Percentiles rank a stretch among this genome's conserved stretches.
Conservation (phyloP, 2,888 invertebrate species). For the Argyresthia goedartella region DNA sequence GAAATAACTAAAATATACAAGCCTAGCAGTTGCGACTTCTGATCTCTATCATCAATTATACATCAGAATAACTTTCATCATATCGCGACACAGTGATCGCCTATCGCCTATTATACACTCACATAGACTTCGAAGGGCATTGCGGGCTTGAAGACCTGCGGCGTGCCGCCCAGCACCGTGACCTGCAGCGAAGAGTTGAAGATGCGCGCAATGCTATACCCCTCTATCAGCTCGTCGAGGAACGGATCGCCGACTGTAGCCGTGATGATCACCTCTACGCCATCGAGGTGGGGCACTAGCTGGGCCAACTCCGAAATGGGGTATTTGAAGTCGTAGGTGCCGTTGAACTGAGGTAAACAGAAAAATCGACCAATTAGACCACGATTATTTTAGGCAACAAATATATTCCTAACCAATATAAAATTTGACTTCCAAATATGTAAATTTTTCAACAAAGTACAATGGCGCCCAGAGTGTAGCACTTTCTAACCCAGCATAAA, state of each 20-base stretch:
- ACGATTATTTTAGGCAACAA: too few relatives aligned
- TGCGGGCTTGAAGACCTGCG: slow-evolving; percentile 95
- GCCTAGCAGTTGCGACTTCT: too few relatives aligned
- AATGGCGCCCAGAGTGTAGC: too few relatives aligned
- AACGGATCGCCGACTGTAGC: slow-evolving; percentile 91
- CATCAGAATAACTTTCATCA: too few relatives aligned
- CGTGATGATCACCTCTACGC: slow-evolving; percentile 85
- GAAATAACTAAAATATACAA: too few relatives aligned
- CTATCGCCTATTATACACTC: slow-evolving; percentile 32
- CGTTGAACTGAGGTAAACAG: slow-evolving; percentile 78
- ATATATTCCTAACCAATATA: too few relatives aligned
- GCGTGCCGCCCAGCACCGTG: slow-evolving; percentile 88
- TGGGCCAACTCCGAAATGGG: slow-evolving; percentile 83
- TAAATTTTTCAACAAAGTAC: too few relatives aligned
- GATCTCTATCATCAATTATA: too few relatives aligned
- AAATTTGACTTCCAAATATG: too few relatives aligned
- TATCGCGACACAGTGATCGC: too few relatives aligned
- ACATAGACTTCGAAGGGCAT: slow-evolving; percentile 92
- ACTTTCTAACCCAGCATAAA: too few relatives aligned
- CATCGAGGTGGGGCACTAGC: slow-evolving; percentile 76
- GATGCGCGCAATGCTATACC: slow-evolving; percentile 87
- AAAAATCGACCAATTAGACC: too few relatives aligned
- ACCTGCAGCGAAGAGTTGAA: slow-evolving; percentile 89
- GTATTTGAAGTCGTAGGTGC: slow-evolving; percentile 89
- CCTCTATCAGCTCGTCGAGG: slow-evolving; percentile 86